These are phyloP conservation scores for Cordilura impudica DNA, from an alignment of 2,888 invertebrate species.

Conservation along the genomic window DNA sequence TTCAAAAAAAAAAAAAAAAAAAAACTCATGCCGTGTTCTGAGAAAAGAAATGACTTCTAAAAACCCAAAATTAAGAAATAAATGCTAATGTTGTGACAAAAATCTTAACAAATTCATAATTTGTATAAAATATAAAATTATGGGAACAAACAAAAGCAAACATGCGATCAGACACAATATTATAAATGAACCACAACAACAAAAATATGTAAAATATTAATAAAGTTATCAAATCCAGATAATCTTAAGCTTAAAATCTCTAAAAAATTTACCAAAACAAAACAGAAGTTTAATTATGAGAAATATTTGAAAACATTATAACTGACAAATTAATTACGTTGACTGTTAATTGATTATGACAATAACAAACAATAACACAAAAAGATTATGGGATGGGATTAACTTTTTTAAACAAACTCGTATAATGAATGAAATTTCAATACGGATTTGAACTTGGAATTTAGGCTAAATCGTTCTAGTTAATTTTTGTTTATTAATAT, in stretches of 20 bases:
- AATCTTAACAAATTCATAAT: constrained; percentile 58
- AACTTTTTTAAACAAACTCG: not conserved
- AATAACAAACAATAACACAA: too few relatives aligned
- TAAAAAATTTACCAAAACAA: constrained; percentile 2
- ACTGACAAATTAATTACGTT: constrained; percentile 59
- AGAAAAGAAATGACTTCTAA: constrained; percentile 8
- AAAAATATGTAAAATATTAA: constrained; percentile 48
- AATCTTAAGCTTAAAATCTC: constrained; percentile 29
- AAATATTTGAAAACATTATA: constrained; percentile 48
- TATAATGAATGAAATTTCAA: not conserved
- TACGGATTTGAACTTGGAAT: not conserved
- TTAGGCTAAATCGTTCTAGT: not conserved
- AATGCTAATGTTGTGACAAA: constrained; percentile 56
- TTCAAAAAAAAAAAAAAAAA: too few relatives aligned
- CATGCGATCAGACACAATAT: constrained; percentile 44
- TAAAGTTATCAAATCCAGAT: constrained; percentile 55
- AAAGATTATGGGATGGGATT: too few relatives aligned
- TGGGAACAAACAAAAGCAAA: constrained; percentile 20
- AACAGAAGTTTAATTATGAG: constrained; percentile 54
- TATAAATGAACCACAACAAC: constrained; percentile 43
- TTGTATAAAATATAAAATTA: constrained; percentile 55
- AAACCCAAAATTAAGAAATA: constrained; percentile 48
- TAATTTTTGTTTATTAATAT: not conserved
- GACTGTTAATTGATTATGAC: constrained; percentile 29
- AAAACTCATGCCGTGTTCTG: constrained; percentile 57